Evolutionary conservation across 2,113 vertebrate species (phyloP).

Genomic region (Patagioenas fasciata): DNA sequence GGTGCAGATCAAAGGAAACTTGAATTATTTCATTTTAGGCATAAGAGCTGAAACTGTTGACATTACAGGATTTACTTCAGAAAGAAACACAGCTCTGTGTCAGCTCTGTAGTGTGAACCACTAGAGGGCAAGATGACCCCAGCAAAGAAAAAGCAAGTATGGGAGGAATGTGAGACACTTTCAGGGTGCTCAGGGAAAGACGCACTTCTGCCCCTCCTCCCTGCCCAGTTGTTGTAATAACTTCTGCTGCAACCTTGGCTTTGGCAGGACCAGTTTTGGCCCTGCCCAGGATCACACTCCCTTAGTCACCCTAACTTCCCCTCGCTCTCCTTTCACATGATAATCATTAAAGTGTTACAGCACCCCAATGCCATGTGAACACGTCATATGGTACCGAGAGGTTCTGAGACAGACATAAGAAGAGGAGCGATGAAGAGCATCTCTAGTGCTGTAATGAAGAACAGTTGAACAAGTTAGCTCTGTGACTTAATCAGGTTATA

Average conservation of each 20-base stretch:
- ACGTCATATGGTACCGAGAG: accelerated
- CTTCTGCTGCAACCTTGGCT: background rate
- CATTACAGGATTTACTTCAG: background rate
- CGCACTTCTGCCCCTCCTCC: background rate
- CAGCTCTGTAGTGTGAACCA: background rate
- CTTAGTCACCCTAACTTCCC: background rate
- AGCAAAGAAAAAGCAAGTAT: background rate
- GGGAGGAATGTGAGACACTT: accelerated
- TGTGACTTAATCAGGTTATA: too few species aligned
- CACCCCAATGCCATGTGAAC: background rate
- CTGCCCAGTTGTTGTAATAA: background rate
- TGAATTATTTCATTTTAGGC: background rate
- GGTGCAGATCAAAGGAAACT: background rate
- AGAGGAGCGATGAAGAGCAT: background rate
- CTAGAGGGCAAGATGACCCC: slow-evolving; percentile 49
- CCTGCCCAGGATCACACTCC: background rate
- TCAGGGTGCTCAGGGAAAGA: background rate
- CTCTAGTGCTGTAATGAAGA: background rate
- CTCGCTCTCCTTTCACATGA: background rate
- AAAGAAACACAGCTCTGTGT: background rate
- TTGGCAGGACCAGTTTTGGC: background rate
- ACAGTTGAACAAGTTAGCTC: background rate
- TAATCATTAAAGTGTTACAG: background rate
- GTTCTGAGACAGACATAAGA: background rate
- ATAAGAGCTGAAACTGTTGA: accelerated